Percentiles rank a stretch among this genome's conserved stretches.
phyloP scores from a whole-genome alignment of 2,113 vertebrate species.

The Hystrix brachyura region DNA sequence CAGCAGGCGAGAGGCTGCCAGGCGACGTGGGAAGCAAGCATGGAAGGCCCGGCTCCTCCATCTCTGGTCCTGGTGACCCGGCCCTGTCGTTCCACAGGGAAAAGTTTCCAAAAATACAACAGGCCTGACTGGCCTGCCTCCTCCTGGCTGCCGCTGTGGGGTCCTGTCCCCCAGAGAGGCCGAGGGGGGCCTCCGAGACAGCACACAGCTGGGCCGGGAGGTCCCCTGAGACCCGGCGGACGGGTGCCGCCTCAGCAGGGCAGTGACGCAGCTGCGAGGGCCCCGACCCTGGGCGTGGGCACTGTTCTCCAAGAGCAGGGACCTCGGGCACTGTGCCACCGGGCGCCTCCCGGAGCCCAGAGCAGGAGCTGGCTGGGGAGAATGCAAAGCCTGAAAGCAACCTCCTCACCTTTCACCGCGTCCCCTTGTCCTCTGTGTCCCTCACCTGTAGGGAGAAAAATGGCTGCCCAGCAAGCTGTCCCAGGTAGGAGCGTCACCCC shows the following conservation, averaged over 20 bases:
- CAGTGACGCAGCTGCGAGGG: too few relatives aligned
- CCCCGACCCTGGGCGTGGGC: too few relatives aligned
- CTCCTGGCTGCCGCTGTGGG: neutral
- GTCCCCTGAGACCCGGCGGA: too few relatives aligned
- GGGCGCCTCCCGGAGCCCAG: too few relatives aligned
- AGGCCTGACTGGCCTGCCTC: neutral
- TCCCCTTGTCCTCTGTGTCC: too few relatives aligned
- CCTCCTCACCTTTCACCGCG: neutral
- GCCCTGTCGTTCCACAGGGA: rapidly evolving
- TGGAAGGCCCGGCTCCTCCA: neutral
- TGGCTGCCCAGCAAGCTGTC: neutral
- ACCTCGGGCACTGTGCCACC: too few relatives aligned
- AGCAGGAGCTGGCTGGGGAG: neutral
- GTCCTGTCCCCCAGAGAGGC: too few relatives aligned
- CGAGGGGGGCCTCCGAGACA: too few relatives aligned
- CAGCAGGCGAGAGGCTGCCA: rapidly evolving
- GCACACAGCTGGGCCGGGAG: too few relatives aligned
- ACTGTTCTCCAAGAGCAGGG: too few relatives aligned
- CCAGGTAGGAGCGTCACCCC: too few relatives aligned
- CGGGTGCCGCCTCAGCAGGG: too few relatives aligned
- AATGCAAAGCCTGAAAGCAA: neutral
- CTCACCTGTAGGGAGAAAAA: neutral
- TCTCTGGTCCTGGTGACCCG: neutral
- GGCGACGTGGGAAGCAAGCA: rapidly evolving
- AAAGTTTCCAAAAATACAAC: neutral